Evolutionary conservation across 35 echinoderm and acorn worm species (phyloP).

Genomic region (Apostichopus californicus): DNA sequence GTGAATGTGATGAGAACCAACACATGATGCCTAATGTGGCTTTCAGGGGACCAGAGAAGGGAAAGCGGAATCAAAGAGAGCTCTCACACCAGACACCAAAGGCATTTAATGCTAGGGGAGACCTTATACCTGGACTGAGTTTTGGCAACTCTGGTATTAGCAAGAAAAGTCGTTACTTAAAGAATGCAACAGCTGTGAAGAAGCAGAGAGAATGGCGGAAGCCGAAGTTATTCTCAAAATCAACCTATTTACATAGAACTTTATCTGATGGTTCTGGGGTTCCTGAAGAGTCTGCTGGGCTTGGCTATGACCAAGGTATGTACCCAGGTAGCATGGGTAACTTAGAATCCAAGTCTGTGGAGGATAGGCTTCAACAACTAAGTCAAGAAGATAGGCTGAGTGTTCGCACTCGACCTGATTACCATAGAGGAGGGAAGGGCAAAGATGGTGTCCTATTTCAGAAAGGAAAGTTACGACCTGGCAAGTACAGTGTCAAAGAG

Average conservation of each 20-base stretch:
- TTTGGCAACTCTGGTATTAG: slow-evolving; percentile 8
- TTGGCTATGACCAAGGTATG: background rate
- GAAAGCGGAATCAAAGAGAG: slow-evolving; percentile 3
- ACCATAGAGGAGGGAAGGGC: background rate
- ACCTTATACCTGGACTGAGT: background rate
- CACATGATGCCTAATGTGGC: background rate
- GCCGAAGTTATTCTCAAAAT: slow-evolving; percentile 55
- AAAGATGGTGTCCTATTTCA: background rate
- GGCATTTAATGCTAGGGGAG: slow-evolving; percentile 38
- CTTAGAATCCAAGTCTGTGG: slow-evolving; percentile 56
- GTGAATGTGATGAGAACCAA: background rate
- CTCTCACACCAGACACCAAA: background rate
- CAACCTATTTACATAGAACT: slow-evolving; percentile 37
- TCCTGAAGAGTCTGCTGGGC: background rate
- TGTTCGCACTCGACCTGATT: slow-evolving; percentile 35
- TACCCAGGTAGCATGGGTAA: slow-evolving; percentile 46
- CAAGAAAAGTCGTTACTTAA: slow-evolving; percentile 46
- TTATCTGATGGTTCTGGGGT: slow-evolving; percentile 29
- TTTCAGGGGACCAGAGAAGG: background rate
- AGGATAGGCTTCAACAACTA: slow-evolving; percentile 54
- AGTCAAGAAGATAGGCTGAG: slow-evolving; percentile 54
- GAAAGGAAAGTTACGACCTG: slow-evolving; percentile 4
- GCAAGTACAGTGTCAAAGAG: slow-evolving; percentile 30
- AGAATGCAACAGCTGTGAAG: slow-evolving; percentile 25
- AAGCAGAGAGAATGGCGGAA: slow-evolving; percentile 57